A percentile compares a stretch with the other conserved stretches of the same genome.
Conservation (phyloP, 2,888 invertebrate species). For the Drosophila flavopinicola region DNA sequence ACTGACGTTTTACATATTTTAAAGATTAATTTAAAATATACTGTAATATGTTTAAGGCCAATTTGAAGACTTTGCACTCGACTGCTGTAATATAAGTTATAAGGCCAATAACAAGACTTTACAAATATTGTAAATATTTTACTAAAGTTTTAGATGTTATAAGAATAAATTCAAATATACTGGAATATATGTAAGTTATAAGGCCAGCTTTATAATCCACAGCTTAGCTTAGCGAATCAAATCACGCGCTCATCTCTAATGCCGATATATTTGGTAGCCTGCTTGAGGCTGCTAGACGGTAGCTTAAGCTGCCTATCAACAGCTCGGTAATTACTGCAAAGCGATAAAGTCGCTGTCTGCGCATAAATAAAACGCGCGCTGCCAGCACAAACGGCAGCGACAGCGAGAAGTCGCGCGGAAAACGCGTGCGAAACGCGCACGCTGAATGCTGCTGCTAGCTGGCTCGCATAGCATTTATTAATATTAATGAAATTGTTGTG, state of each 20-base stretch:
- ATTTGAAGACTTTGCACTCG: no score
- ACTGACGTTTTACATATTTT: no score
- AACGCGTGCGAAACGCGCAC: slow-evolving; percentile 43
- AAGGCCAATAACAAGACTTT: no score
- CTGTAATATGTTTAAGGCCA: no score
- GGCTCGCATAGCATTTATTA: slow-evolving; percentile 67
- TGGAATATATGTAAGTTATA: no score
- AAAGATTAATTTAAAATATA: no score
- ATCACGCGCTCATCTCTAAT: slow-evolving; percentile 61
- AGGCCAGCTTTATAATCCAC: no score
- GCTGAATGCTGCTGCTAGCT: no score
- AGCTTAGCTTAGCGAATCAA: neutral
- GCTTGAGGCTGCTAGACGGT: slow-evolving; percentile 48
- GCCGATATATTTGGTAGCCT: slow-evolving; percentile 24
- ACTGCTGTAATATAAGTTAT: no score
- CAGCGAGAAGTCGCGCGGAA: slow-evolving; percentile 34
- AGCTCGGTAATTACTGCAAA: slow-evolving; percentile 77
- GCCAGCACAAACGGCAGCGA: neutral
- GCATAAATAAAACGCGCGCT: slow-evolving; percentile 61
- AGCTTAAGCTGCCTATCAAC: slow-evolving; percentile 76
- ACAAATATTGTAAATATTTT: no score
- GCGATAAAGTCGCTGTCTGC: slow-evolving; percentile 65
- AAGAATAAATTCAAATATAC: no score
- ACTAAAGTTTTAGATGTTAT: no score
- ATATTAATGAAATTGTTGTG: slow-evolving; percentile 78